A percentile compares a stretch with the other conserved stretches of the same genome.
These are phyloP conservation scores for Novumbra hubbsi DNA, from an alignment of 2,797 vertebrate species.

Conservation along the genomic window DNA sequence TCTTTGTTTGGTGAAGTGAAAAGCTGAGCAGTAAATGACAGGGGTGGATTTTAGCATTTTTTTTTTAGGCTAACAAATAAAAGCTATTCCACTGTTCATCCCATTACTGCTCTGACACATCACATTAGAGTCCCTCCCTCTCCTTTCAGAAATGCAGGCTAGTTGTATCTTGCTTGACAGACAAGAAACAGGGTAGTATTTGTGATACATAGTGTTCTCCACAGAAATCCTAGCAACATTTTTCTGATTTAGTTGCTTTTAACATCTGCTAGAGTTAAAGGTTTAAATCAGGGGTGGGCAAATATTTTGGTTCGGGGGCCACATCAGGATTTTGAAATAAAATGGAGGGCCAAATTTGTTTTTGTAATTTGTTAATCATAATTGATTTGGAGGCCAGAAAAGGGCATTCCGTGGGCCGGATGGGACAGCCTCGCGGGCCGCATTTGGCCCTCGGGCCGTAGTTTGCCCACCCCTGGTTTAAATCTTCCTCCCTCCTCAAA, in stretches of 20 bases:
- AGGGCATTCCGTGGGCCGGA: too few species aligned
- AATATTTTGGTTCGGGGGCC: too few species aligned
- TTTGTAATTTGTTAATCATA: too few species aligned
- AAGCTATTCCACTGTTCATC: constrained; percentile 45
- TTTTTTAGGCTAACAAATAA: constrained; percentile 8
- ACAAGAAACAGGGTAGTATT: neutral
- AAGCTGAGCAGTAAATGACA: constrained; percentile 16
- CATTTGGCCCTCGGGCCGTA: too few species aligned
- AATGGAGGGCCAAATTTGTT: too few species aligned
- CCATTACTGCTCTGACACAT: constrained; percentile 10
- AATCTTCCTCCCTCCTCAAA: neutral
- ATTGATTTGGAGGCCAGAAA: too few species aligned
- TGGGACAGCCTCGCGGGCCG: too few species aligned
- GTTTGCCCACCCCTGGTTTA: too few species aligned
- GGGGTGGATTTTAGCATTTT: constrained; percentile 29
- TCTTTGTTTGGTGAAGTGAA: constrained; percentile 13
- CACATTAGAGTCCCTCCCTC: constrained; percentile 39
- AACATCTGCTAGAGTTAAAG: neutral
- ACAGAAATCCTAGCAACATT: neutral
- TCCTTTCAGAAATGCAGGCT: constrained; percentile 1
- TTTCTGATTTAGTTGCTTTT: neutral
- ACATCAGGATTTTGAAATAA: too few species aligned
- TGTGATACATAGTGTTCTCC: neutral
- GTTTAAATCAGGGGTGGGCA: too few species aligned
- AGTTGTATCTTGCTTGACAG: neutral